A percentile compares a stretch with the other conserved stretches of the same genome.
Evolutionary conservation across 2,888 invertebrate genomes (phyloP).

Genomic region (Cosmopolites sordidus): DNA sequence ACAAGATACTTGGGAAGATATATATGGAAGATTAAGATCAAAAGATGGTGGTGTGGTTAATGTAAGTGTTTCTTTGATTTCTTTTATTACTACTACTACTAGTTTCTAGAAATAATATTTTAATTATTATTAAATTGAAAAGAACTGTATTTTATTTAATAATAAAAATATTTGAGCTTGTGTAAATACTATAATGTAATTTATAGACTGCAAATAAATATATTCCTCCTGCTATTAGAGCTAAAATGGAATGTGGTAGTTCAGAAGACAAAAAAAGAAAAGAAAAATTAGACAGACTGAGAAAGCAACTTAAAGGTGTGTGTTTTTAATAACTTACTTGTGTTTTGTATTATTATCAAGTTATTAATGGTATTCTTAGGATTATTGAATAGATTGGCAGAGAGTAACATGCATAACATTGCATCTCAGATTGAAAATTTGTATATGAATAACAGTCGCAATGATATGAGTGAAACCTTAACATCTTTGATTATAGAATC

Average conservation of each 20-base stretch:
- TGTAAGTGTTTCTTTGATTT: constrained; percentile 43
- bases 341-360: not conserved
- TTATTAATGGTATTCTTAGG: constrained; percentile 43
- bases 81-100: too few species aligned
- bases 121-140: too few species aligned
- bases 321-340: not conserved
- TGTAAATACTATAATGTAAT: not conserved
- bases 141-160: too few species aligned
- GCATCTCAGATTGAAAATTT: constrained; percentile 72
- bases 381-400: constrained; percentile 79
- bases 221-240: constrained; percentile 77
- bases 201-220: constrained; percentile 54
- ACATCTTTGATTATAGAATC: constrained; percentile 67
- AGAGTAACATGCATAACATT: constrained; percentile 83
- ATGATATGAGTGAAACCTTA: constrained; percentile 75
- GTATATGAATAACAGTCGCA: constrained; percentile 74
- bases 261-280: constrained; percentile 48
- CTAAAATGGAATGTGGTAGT: constrained; percentile 47
- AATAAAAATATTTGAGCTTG: not conserved
- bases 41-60: constrained; percentile 73
- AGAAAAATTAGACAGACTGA: constrained; percentile 63
- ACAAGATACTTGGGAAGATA: constrained; percentile 73
- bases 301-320: constrained; percentile 77
- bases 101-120: too few species aligned
- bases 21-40: constrained; percentile 84